Conservation (phyloP, 2,797 vertebrate genomes). For the Enteromius mattozi region DNA sequence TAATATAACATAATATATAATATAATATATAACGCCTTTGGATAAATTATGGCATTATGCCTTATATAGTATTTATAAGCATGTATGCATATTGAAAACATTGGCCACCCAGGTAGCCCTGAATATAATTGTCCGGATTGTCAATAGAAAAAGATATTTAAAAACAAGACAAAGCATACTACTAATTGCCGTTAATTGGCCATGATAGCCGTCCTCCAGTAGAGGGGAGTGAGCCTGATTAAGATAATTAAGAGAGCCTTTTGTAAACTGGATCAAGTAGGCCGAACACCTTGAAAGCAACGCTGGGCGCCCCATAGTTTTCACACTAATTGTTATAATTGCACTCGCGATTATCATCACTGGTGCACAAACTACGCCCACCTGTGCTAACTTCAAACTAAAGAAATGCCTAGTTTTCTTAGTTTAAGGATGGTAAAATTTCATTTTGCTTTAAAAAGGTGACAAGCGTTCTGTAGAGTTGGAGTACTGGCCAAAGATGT, state of each 20-base stretch:
- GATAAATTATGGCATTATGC: background rate
- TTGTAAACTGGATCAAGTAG: constrained; percentile 76
- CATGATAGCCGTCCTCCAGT: constrained; percentile 75
- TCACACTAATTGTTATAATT: constrained; percentile 77
- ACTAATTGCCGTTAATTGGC: constrained; percentile 81
- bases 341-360: constrained; percentile 61
- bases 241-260: constrained; percentile 80
- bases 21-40: background rate
- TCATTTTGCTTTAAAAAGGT: background rate
- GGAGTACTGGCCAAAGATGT: background rate
- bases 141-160: constrained; percentile 31
- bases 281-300: constrained; percentile 69
- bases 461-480: background rate
- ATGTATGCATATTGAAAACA: background rate
- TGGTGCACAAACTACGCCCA: constrained; percentile 56
- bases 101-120: background rate
- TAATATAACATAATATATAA: background rate
- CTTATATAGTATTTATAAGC: background rate
- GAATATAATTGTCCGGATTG: background rate
- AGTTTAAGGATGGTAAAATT: background rate
- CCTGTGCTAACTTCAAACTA: constrained; percentile 52
- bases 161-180: constrained; percentile 76
- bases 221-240: constrained; percentile 75
- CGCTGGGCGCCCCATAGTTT: constrained; percentile 60
- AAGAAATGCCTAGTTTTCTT: background rate